Conservation (phyloP, 2,888 invertebrate species). For the Orthosia cruda region DNA sequence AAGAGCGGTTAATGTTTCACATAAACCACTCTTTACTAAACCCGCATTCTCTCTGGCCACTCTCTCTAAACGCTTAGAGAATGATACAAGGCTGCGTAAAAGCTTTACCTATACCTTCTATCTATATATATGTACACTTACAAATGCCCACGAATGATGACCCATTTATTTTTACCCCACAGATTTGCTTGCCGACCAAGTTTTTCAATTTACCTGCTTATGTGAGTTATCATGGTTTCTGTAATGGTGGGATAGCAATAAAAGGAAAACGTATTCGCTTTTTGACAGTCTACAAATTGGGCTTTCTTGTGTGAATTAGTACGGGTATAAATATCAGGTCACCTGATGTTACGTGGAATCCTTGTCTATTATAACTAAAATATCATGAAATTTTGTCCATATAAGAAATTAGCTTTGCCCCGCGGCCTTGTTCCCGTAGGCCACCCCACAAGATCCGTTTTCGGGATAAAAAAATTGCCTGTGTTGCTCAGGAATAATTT, state of each 20-base stretch:
- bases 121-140: slow-evolving; percentile 20
- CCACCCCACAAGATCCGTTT: too few relatives aligned
- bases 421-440: too few relatives aligned
- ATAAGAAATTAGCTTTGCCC: too few relatives aligned
- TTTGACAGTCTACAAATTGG: slow-evolving; percentile 29
- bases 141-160: slow-evolving; percentile 39
- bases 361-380: neutral
- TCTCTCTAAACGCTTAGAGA: slow-evolving; percentile 40
- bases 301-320: neutral
- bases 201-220: slow-evolving; percentile 56
- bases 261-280: slow-evolving; percentile 14
- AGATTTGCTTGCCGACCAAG: slow-evolving; percentile 39
- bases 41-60: slow-evolving; percentile 41
- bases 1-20: too few relatives aligned
- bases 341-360: neutral
- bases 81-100: slow-evolving; percentile 58
- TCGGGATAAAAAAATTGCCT: too few relatives aligned
- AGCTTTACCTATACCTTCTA: slow-evolving; percentile 45
- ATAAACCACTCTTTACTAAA: neutral
- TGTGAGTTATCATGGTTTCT: slow-evolving; percentile 21
- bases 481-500: too few relatives aligned
- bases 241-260: slow-evolving; percentile 15
- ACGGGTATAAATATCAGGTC: neutral
- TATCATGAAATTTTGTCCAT: neutral
- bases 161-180: slow-evolving; percentile 20